Percentiles rank a stretch among this genome's conserved stretches.
Evolutionary conservation across 2,797 vertebrate genomes (phyloP).

Genomic region (Gallinago stenura): DNA sequence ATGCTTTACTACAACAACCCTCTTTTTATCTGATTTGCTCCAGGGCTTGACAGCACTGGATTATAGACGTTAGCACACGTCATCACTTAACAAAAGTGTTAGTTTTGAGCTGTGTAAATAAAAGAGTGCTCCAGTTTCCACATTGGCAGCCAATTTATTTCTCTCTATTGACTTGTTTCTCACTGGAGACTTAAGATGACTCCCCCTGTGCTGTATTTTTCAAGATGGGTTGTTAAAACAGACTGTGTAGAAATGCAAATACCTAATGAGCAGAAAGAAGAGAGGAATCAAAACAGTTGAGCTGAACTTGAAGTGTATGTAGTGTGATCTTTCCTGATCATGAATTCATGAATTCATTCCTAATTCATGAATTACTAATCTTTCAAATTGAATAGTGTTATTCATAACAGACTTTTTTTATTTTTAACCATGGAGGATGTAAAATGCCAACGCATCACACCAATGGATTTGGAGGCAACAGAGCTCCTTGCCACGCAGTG

Average conservation of each 20-base stretch:
- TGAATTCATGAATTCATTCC: no score
- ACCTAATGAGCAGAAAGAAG: constrained; percentile 10
- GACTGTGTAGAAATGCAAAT: constrained; percentile 6
- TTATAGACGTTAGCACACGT: constrained; percentile 46
- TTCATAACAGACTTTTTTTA: not conserved
- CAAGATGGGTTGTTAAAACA: not conserved
- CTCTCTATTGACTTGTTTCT: constrained; percentile 10
- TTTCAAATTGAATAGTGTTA: constrained; percentile 15
- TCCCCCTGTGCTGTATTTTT: not conserved
- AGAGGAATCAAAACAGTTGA: not conserved
- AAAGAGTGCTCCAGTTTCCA: not conserved
- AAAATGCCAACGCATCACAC: not conserved
- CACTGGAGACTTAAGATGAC: not conserved
- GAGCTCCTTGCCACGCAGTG: not conserved
- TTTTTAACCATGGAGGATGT: not conserved
- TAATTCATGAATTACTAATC: not conserved
- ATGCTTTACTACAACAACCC: constrained; percentile 8
- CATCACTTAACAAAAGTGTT: constrained; percentile 33
- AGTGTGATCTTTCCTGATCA: not conserved
- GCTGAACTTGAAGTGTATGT: not conserved
- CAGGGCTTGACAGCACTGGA: constrained; percentile 20
- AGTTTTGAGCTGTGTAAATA: constrained; percentile 29
- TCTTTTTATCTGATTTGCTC: constrained; percentile 38
- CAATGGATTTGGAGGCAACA: not conserved
- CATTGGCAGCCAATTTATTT: constrained; percentile 21